Percentiles rank a stretch among this genome's conserved stretches.
Conservation (phyloP, 1,140 invertebrate species). For the Leguminivora glycinivorella region DNA sequence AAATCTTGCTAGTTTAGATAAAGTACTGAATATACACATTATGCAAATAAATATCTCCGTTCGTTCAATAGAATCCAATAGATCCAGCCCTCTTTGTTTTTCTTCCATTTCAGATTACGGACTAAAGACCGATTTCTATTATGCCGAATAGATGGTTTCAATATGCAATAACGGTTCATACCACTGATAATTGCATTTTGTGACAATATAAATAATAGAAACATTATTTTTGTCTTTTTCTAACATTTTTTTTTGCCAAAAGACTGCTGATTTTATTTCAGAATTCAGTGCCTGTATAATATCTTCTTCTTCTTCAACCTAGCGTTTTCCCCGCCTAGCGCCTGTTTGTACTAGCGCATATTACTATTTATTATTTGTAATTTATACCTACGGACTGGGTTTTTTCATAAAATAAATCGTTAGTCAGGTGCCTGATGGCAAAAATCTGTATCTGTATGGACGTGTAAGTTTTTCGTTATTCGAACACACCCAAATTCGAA, state of each 20-base stretch:
- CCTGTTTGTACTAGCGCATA: too few species aligned
- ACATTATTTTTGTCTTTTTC: too few species aligned
- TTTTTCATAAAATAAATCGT: too few species aligned
- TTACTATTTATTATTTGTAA: too few species aligned
- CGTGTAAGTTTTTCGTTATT: background rate
- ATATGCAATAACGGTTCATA: background rate
- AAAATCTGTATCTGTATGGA: background rate
- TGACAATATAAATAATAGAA: too few species aligned
- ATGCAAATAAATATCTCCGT: conserved; percentile 4
- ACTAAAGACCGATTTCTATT: conserved; percentile 12
- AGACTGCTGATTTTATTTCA: too few species aligned
- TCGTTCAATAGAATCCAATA: background rate
- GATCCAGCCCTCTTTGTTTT: background rate
- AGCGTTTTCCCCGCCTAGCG: too few species aligned
- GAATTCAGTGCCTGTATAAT: too few species aligned
- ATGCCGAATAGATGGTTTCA: background rate
- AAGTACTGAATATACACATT: background rate
- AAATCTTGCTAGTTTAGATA: background rate
- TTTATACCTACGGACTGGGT: too few species aligned
- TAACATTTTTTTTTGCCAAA: too few species aligned
- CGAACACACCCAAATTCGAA: conserved; percentile 22
- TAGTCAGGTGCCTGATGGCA: background rate
- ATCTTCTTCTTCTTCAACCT: too few species aligned
- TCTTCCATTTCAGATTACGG: conserved; percentile 17
- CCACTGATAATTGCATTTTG: too few species aligned